Conservation (phyloP, 2,113 vertebrate genomes). For the Actinemys pallida region DNA sequence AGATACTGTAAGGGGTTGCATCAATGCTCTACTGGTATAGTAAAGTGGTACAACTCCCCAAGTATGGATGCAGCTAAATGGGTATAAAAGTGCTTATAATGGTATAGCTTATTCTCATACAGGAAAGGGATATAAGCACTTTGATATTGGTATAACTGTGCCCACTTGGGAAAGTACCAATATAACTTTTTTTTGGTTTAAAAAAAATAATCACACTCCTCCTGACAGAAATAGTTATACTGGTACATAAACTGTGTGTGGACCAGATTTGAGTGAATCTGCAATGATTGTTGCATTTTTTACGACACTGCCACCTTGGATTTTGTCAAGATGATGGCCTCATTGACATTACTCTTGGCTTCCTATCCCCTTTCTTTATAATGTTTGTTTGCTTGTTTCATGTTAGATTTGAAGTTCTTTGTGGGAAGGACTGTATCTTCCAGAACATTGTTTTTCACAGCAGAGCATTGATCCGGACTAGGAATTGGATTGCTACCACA, state of each 20-base stretch:
- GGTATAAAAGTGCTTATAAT: not conserved
- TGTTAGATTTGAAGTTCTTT: not conserved
- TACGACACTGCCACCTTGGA: not conserved
- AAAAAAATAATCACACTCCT: rapidly evolving
- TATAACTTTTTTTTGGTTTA: not conserved
- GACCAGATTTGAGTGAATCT: not conserved
- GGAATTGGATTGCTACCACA: not conserved
- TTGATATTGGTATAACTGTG: not conserved
- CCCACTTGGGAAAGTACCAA: rapidly evolving
- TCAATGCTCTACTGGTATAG: no score
- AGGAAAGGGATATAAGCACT: not conserved
- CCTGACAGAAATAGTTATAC: not conserved
- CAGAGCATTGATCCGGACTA: not conserved
- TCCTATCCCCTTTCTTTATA: not conserved
- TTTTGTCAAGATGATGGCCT: rapidly evolving
- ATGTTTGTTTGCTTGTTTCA: not conserved
- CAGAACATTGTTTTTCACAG: not conserved
- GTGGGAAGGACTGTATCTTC: not conserved
- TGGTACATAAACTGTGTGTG: not conserved
- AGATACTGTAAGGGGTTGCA: not conserved
- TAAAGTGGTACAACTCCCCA: not conserved
- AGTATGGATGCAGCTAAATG: rapidly evolving
- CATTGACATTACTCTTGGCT: not conserved
- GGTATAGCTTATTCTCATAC: not conserved
- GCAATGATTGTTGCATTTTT: not conserved